Evolutionary conservation across 2,113 vertebrate genomes (phyloP), one percentile per base, ranked within the genome.

Genomic region (Orcinus orca): DNA sequence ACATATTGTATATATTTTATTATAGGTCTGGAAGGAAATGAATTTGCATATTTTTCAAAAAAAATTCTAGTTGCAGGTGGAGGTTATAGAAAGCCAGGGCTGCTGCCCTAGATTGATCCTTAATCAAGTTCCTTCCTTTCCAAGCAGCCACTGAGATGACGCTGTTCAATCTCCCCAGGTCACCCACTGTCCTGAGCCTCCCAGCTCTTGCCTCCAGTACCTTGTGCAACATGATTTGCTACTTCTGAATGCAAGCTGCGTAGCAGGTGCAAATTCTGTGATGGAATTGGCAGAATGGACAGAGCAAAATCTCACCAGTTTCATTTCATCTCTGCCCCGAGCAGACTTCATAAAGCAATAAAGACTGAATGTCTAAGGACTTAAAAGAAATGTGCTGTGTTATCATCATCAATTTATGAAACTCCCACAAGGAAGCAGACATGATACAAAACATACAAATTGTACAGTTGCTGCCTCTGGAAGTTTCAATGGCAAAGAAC

Each of bases 371-470:
- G 97, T 98, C 96, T 88, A 90, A 97, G 97, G 95, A 96, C 94
- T 97, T 97, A 94, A 95, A 96, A 96, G 96, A 96, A 98, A 97
- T 93, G 84, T 77, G 92, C 92, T 96, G 50, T 63, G 95, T 96
- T 98, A 97, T 92, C 97, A 97, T 97, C 97, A 97, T 97, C 98
- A 97, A 95, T 95, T 97, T 97, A 94, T 96, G 97, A 97, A 97
- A 96, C 90, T 96, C 97, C 97, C 97, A 96, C 90, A 92, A 96
- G 97, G 92, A 96, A 97, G 80, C 53, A 93, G 87, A 90, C 92
- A 85, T 1, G 81, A 89, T 90, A 90, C 90, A 88, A 96, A 97
- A 97, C 92, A 85, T 71, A 97, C 97, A 96, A 90, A 96, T 44
- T 62, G 92, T 67, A 63, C 2, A 0, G 44, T 74, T 90, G 38